Evolutionary conservation across 2,888 invertebrate species (phyloP).

Genomic region (Aphidius colemani): DNA sequence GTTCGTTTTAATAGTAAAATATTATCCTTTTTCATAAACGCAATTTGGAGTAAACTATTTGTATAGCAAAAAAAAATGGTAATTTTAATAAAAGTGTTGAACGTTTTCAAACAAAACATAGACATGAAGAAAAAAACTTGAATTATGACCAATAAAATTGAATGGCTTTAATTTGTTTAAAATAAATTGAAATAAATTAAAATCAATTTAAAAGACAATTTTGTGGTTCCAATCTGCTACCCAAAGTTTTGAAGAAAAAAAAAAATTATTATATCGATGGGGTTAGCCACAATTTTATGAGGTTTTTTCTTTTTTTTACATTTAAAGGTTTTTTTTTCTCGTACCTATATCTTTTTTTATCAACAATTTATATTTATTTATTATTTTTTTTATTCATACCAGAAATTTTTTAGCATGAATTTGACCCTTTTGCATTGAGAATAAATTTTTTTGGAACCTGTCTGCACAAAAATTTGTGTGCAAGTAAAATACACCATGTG

Average conservation of each 20-base stretch:
- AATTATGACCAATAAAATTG: no score
- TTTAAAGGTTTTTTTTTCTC: background rate
- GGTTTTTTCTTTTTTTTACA: background rate
- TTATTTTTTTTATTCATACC: background rate
- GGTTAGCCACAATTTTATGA: background rate
- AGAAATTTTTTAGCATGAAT: slow-evolving; percentile 8
- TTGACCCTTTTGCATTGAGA: background rate
- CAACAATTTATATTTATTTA: background rate
- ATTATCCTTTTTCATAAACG: no score
- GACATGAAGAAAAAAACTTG: no score
- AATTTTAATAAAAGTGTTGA: no score
- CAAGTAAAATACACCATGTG: slow-evolving; percentile 27
- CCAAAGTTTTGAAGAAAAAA: background rate
- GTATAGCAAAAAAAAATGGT: no score
- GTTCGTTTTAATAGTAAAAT: no score
- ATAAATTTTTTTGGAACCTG: slow-evolving; percentile 25
- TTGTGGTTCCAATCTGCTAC: background rate
- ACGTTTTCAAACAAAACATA: no score
- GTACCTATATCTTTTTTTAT: background rate
- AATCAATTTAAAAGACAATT: background rate
- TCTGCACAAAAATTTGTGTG: slow-evolving; percentile 22
- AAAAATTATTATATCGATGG: background rate
- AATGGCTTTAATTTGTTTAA: no score
- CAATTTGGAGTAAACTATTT: no score
- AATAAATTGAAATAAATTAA: background rate